Percentiles rank a stretch among this genome's conserved stretches.
phyloP scores from a whole-genome alignment of 2,113 vertebrate species.

The Cyphomyrus discorhynchus region DNA sequence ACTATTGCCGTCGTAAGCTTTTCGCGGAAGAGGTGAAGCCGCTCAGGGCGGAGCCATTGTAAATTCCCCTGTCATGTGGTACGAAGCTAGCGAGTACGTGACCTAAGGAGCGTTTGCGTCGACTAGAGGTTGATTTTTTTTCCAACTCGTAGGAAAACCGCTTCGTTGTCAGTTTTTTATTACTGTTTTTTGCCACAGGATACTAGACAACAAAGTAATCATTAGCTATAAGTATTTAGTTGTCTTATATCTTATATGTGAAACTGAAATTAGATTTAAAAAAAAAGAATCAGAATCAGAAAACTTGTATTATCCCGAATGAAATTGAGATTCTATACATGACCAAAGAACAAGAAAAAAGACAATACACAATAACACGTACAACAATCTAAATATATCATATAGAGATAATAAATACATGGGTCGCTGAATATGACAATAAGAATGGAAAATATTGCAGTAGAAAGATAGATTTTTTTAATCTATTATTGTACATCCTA shows the following conservation, averaged over 20 bases:
- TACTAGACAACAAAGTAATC: not conserved
- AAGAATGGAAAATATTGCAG: not conserved
- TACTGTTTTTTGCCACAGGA: not conserved
- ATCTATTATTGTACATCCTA: too few species aligned
- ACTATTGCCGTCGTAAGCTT: not conserved
- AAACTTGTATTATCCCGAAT: not conserved
- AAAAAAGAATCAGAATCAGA: not conserved
- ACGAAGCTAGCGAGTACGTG: not conserved
- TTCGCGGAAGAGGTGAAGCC: not conserved
- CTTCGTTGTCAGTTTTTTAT: not conserved
- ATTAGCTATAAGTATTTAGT: not conserved
- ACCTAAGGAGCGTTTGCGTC: not conserved
- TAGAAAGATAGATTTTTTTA: not conserved
- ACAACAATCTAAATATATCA: not conserved
- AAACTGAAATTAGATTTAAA: not conserved
- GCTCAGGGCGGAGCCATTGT: not conserved
- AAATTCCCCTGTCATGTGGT: not conserved
- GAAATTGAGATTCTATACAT: not conserved
- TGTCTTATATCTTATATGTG: not conserved
- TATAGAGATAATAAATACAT: not conserved
- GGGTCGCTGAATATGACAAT: not conserved
- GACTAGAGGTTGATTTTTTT: not conserved
- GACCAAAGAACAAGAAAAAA: not conserved
- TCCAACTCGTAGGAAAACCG: not conserved
- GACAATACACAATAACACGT: not conserved